phyloP scores from a whole-genome alignment of 1,140 invertebrate genomes.

The Tribolium castaneum region DNA sequence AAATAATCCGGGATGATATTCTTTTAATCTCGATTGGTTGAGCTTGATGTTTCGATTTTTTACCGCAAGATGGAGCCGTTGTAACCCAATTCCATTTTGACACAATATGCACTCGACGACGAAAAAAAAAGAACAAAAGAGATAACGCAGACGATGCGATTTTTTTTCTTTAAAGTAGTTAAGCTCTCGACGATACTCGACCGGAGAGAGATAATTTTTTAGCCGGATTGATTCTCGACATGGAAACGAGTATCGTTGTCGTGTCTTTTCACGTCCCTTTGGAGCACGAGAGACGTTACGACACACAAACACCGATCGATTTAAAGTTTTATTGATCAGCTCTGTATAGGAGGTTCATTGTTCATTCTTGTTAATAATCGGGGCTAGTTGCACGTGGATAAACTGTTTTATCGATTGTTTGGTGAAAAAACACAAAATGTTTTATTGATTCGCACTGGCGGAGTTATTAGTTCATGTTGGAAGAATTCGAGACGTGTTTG shows the following conservation, averaged over 20 bases:
- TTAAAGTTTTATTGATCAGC: neutral
- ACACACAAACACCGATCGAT: neutral
- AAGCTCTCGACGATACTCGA: neutral
- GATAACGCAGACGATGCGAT: neutral
- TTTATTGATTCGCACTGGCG: neutral
- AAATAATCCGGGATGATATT: neutral
- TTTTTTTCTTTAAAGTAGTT: neutral
- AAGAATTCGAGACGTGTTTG: neutral
- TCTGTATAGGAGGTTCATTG: neutral
- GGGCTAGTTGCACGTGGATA: too few species aligned
- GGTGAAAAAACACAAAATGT: neutral
- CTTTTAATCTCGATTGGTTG: neutral
- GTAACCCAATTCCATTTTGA: neutral
- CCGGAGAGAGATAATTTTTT: neutral
- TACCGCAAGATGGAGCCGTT: neutral
- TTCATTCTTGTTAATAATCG: too few species aligned
- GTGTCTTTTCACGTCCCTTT: neutral
- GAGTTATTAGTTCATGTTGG: neutral
- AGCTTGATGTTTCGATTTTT: neutral
- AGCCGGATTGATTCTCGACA: neutral
- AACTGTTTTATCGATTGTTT: neutral
- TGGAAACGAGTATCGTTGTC: neutral
- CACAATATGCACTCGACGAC: neutral
- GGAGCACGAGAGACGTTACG: neutral
- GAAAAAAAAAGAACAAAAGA: neutral